Conservation (phyloP, 2,888 invertebrate genomes). For the Patella pellucida region DNA sequence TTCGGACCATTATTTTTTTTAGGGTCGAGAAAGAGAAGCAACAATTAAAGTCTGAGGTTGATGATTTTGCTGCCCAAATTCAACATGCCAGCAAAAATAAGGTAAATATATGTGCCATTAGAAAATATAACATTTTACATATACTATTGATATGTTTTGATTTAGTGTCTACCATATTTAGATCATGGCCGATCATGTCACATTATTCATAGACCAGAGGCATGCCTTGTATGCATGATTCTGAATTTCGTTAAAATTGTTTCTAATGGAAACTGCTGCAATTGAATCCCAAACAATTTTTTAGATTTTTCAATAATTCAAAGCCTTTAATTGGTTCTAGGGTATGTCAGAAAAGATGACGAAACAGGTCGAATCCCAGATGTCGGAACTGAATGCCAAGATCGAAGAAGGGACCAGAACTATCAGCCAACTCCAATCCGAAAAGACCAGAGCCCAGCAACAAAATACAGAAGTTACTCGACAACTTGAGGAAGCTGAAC, state of each 20-base stretch:
- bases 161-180: too few relatives aligned
- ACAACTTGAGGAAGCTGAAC: constrained; percentile 97
- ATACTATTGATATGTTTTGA: too few relatives aligned
- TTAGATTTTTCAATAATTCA: too few relatives aligned
- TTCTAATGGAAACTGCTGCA: too few relatives aligned
- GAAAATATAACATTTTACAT: too few relatives aligned
- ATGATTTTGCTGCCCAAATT: constrained; percentile 95
- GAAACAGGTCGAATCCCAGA: constrained; percentile 83
- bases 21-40: constrained; percentile 98
- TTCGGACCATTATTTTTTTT: constrained; percentile 9
- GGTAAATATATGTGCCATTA: constrained; percentile 74
- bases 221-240: too few relatives aligned
- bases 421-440: constrained; percentile 85
- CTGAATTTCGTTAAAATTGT: too few relatives aligned
- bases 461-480: constrained; percentile 97
- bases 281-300: too few relatives aligned
- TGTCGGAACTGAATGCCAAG: constrained; percentile 94
- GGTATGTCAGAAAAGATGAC: constrained; percentile 40
- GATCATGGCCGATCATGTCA: too few relatives aligned
- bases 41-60: constrained; percentile 96
- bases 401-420: constrained; percentile 97
- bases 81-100: constrained; percentile 98
- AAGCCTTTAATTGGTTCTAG: not conserved
- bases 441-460: constrained; percentile 94
- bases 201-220: too few relatives aligned